These are phyloP conservation scores for Hydra vulgaris DNA, from an alignment of 30 jellyfish, hydroid and myxozoan species.

Conservation along the genomic window DNA sequence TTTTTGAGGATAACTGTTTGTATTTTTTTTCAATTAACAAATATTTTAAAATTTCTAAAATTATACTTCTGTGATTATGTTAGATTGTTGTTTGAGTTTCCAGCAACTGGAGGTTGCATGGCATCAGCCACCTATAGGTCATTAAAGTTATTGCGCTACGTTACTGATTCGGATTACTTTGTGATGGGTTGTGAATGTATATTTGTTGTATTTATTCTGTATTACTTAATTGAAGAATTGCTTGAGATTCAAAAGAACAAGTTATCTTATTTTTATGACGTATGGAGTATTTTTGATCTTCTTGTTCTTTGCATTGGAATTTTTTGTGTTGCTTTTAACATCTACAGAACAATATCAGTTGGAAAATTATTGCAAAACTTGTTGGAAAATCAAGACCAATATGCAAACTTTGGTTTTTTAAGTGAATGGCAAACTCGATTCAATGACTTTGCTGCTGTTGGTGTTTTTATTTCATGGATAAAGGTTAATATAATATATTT, in stretches of 20 bases:
- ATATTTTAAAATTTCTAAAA: no score
- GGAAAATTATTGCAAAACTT: slow-evolving; percentile 42
- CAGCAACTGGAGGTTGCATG: slow-evolving; percentile 98
- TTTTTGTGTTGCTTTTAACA: slow-evolving; percentile 80
- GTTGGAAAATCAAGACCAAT: slow-evolving; percentile 57
- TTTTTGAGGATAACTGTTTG: no score
- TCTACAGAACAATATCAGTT: slow-evolving; percentile 84
- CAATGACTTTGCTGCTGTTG: slow-evolving; percentile 94
- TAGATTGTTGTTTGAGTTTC: slow-evolving; percentile 86
- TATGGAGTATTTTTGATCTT: slow-evolving; percentile 93
- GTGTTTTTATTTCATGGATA: slow-evolving; percentile 92
- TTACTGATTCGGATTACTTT: slow-evolving; percentile 66
- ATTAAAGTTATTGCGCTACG: slow-evolving; percentile 87
- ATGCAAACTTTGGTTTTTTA: slow-evolving; percentile 83
- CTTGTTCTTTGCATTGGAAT: slow-evolving; percentile 85
- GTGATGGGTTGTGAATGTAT: slow-evolving; percentile 97
- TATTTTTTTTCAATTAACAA: no score
- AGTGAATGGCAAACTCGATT: slow-evolving; percentile 95
- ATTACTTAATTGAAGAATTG: slow-evolving; percentile 87
- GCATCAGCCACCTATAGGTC: slow-evolving; percentile 74
- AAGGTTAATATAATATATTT: slow-evolving; percentile 58
- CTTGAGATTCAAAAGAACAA: slow-evolving; percentile 92
- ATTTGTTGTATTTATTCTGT: slow-evolving; percentile 67
- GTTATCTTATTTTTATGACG: slow-evolving; percentile 72
- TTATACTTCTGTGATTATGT: no score